Evolutionary conservation across 2,113 vertebrate genomes (phyloP).

Genomic region (Arenaria interpres): DNA sequence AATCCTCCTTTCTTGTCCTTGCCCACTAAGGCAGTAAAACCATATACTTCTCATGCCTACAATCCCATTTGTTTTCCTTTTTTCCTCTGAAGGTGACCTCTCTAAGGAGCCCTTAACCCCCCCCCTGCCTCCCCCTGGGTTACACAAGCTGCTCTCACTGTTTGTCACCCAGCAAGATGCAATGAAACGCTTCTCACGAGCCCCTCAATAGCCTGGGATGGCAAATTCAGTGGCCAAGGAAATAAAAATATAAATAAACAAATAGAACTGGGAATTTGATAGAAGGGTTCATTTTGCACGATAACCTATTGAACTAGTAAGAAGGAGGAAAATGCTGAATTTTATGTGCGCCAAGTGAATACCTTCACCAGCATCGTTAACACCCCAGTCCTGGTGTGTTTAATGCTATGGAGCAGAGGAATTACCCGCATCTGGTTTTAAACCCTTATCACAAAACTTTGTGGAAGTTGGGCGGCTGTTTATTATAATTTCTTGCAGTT

Average conservation of each 20-base stretch:
- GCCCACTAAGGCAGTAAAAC: conserved; percentile 61
- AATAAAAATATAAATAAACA: background rate
- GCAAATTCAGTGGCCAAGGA: background rate
- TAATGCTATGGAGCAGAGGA: background rate
- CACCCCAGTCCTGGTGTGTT: rapidly evolving
- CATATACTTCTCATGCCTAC: conserved; percentile 51
- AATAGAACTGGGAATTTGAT: background rate
- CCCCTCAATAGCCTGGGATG: rapidly evolving
- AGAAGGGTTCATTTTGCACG: background rate
- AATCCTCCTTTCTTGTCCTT: conserved; percentile 53
- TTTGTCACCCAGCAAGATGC: background rate
- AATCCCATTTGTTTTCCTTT: conserved; percentile 33
- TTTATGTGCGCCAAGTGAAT: background rate
- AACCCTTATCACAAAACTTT: background rate
- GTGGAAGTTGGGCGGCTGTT: background rate
- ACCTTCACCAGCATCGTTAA: background rate
- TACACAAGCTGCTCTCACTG: background rate
- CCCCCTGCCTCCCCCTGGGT: background rate
- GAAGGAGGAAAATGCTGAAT: background rate
- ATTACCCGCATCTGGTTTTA: background rate
- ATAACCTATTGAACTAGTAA: background rate
- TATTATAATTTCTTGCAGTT: background rate
- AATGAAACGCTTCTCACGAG: background rate
- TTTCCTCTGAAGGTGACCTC: conserved; percentile 34
- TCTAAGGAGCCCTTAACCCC: conserved; percentile 39